Percentiles rank a stretch among this genome's conserved stretches.
Conservation (phyloP, 2,797 vertebrate genomes). For the Pipistrellus nathusii region DNA sequence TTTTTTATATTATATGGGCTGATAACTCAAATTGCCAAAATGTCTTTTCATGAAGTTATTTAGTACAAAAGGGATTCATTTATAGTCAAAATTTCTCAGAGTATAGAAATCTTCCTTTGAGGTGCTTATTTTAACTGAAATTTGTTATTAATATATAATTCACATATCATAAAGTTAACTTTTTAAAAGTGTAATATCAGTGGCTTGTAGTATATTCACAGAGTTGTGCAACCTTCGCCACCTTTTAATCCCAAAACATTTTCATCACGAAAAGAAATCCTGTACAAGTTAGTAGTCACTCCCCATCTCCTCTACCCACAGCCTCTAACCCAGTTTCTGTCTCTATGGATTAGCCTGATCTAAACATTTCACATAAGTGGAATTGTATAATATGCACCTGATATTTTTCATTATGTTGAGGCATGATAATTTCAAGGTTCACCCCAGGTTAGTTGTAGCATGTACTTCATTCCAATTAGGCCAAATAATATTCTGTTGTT, state of each 20-base stretch:
- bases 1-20: slow-evolving; percentile 20
- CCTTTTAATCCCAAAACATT: not conserved
- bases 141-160: not conserved
- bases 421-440: not conserved
- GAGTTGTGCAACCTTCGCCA: not conserved
- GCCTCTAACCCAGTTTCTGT: not conserved
- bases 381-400: not conserved
- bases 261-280: not conserved
- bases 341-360: not conserved
- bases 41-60: slow-evolving; percentile 15
- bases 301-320: not conserved
- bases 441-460: not conserved
- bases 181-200: not conserved
- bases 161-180: not conserved
- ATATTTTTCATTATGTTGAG: slow-evolving; percentile 9
- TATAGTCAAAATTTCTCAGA: slow-evolving; percentile 28
- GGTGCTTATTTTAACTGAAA: not conserved
- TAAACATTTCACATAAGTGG: not conserved
- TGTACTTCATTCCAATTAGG: not conserved
- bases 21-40: not conserved
- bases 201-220: slow-evolving; percentile 1
- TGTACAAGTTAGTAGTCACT: not conserved
- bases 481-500: not conserved
- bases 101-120: slow-evolving; percentile 13
- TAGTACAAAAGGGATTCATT: slow-evolving; percentile 39